phyloP scores from a whole-genome alignment of 2,888 invertebrate species.

The Drosophila robusta region DNA sequence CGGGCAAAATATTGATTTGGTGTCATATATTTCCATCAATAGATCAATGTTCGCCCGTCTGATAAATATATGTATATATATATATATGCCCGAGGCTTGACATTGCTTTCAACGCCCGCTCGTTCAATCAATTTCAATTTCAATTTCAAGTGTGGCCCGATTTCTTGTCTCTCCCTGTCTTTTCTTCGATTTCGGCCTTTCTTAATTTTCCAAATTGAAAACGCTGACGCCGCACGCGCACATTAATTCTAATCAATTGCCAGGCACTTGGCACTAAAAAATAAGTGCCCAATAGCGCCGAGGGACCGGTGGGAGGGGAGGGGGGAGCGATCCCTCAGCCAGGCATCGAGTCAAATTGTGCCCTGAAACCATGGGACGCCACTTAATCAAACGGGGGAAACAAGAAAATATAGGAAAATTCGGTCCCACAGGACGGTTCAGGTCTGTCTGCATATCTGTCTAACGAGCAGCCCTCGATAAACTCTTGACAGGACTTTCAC shows the following conservation, averaged over 20 bases:
- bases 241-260: conserved; percentile 79
- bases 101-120: conserved; percentile 42
- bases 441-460: conserved; percentile 17
- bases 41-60: conserved; percentile 22
- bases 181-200: not conserved
- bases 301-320: not conserved
- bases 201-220: conserved; percentile 65
- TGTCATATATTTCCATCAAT: conserved; percentile 46
- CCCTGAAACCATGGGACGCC: conserved; percentile 55
- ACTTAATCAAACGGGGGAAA: conserved; percentile 57
- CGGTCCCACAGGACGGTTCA: conserved; percentile 37
- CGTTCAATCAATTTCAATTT: conserved; percentile 55
- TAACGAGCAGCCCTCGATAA: conserved; percentile 16
- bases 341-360: conserved; percentile 15
- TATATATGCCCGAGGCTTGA: conserved; percentile 18
- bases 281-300: conserved; percentile 42
- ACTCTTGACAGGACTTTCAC: conserved; percentile 41
- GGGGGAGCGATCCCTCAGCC: not conserved
- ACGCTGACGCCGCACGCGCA: conserved; percentile 57
- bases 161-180: conserved; percentile 2
- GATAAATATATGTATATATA: not conserved
- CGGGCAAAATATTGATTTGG: conserved; percentile 37
- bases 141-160: conserved; percentile 25
- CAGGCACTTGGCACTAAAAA: conserved; percentile 60
- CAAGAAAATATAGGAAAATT: not conserved